Percentiles rank a stretch among this genome's conserved stretches.
phyloP scores from a whole-genome alignment of 2,113 vertebrate genomes.

The Varanus salvator region DNA sequence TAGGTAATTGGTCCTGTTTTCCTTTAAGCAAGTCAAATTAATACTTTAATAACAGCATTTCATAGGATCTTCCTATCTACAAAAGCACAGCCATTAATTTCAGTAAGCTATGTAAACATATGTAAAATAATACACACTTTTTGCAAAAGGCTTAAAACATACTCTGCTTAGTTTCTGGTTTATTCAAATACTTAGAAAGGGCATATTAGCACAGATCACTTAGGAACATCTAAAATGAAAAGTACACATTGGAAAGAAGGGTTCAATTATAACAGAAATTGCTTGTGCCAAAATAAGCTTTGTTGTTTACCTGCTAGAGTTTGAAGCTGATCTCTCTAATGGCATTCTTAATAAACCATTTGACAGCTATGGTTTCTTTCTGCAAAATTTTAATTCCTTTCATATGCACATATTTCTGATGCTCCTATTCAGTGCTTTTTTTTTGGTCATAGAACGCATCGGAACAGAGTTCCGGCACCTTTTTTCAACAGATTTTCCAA shows the following conservation, averaged over 20 bases:
- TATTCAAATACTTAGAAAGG: neutral
- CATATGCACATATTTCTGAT: neutral
- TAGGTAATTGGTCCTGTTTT: neutral
- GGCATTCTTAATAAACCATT: constrained; percentile 24
- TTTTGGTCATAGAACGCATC: too few relatives aligned
- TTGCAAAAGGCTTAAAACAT: neutral
- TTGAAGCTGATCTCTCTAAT: constrained; percentile 37
- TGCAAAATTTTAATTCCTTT: constrained; percentile 19
- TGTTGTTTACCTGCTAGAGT: neutral
- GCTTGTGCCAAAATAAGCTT: neutral
- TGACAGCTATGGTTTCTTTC: constrained; percentile 31
- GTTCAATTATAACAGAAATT: neutral
- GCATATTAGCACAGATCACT: neutral
- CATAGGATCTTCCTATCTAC: neutral
- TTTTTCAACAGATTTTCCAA: too few relatives aligned
- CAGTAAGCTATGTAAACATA: neutral
- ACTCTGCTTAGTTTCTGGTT: neutral
- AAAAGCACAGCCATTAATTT: neutral
- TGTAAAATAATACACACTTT: neutral
- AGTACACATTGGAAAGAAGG: neutral
- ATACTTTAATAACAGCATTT: neutral
- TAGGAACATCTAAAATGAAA: constrained; percentile 21
- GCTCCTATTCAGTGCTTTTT: neutral
- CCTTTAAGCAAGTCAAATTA: neutral
- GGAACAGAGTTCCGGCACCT: too few relatives aligned